Conservation (phyloP, 2,888 invertebrate species). For the Pseudococcus viburni region DNA sequence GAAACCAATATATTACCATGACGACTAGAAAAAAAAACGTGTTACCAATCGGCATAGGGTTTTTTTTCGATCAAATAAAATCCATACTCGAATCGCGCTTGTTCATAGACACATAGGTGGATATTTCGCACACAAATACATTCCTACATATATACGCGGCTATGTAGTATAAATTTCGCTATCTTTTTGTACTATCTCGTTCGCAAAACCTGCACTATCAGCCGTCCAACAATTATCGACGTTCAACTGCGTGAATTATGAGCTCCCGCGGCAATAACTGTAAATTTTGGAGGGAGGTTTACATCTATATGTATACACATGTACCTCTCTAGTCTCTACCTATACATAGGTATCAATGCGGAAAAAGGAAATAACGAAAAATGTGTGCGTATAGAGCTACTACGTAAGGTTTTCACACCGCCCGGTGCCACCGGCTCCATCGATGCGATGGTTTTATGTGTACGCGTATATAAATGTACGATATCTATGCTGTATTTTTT, state of each 20-base stretch:
- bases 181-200: conserved; percentile 44
- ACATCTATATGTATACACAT: neutral
- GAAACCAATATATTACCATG: conserved; percentile 54
- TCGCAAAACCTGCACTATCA: conserved; percentile 35
- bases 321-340: neutral
- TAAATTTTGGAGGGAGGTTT: conserved; percentile 38
- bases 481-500: conserved; percentile 28
- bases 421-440: too few species aligned
- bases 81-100: conserved; percentile 32
- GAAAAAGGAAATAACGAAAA: conserved; percentile 51
- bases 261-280: conserved; percentile 48
- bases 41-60: conserved; percentile 35
- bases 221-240: conserved; percentile 55
- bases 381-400: conserved; percentile 2
- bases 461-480: neutral
- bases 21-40: conserved; percentile 25
- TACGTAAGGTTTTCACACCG: conserved; percentile 19
- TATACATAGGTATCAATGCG: neutral
- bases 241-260: conserved; percentile 46
- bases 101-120: neutral
- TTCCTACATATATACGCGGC: too few species aligned
- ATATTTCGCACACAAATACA: conserved; percentile 38
- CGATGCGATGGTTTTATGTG: too few species aligned
- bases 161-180: conserved; percentile 30
- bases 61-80: conserved; percentile 55